Evolutionary conservation across 2,888 invertebrate species (phyloP), one percentile per base, ranked within the genome.

Genomic region (Coremacera marginata): DNA sequence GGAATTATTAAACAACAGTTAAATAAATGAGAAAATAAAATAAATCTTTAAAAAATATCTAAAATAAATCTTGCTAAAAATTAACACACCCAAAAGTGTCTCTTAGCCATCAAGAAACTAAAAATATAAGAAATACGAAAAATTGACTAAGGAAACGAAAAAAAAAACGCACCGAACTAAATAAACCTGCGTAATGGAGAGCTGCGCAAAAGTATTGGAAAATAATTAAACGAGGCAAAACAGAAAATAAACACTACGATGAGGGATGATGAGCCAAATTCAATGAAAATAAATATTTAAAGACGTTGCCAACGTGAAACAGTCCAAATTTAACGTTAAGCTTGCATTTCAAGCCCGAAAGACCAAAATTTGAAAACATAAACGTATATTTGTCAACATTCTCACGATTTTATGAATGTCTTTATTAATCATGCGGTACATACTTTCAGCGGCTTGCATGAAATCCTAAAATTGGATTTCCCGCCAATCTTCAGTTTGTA

Each of bases 151-250:
- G 79, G 77, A 79, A 77, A 78, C 72, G 55, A 63, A 76, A 52
- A 57, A 31, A 44, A 70, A 65, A 75, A 70, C 72, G 75, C n/a
- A 77, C 75, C 77, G 78, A 85, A 87, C 82, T 82, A 81, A 85
- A 87, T 87, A 87, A 89, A 86, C 85, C 83, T 88, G 89, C 88
- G 88, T 88, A 88, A 88, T 88, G 86, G 87, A 77, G 77, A 82
- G 80, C 84, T 88, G 89, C 89, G 88, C 88, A 87, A 83, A 87
- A 88, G 81, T 87, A 87, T 86, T 79, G 87, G 86, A 87, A 87
- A 87, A 86, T 86, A 85, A 87, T 87, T 86, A 86, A 78, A 52
- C 19, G 19, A 52, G 16, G 22, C 44, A n/a, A 25, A 63, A 57
- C 1, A 22, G 62, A 9, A 63, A 51, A 51, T 55, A 55, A n/a